Conservation (phyloP, 1,140 invertebrate species). For the Drosophila pandora region DNA sequence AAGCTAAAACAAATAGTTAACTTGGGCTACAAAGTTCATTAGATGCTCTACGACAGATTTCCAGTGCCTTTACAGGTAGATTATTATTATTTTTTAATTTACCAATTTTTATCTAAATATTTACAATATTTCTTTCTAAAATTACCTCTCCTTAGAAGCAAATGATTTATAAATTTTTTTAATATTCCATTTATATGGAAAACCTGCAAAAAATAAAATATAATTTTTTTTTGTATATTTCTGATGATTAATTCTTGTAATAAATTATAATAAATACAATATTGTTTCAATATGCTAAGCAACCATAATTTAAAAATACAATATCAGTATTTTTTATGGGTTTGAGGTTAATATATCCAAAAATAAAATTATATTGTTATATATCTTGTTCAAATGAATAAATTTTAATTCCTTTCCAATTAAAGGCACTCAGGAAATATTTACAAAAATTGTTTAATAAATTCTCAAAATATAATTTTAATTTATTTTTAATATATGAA, state of each 20-base stretch:
- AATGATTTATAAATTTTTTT: too few species aligned
- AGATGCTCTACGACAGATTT: constrained; percentile 21
- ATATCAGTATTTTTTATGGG: background rate
- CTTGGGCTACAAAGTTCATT: background rate
- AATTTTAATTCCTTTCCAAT: background rate
- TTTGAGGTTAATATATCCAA: background rate
- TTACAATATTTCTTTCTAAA: too few species aligned
- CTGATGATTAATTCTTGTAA: background rate
- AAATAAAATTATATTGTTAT: background rate
- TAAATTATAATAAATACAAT: background rate
- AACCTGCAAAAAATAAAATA: too few species aligned
- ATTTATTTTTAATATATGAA: too few species aligned
- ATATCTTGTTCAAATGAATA: background rate
- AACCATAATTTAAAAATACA: background rate
- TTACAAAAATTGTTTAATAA: too few species aligned
- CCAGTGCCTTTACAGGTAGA: background rate
- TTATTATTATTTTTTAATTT: background rate
- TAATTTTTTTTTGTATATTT: background rate
- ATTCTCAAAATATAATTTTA: too few species aligned
- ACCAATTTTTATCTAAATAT: too few species aligned
- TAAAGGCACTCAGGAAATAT: too few species aligned
- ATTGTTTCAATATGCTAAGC: background rate
- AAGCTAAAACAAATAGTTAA: constrained; percentile 38
- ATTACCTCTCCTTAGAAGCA: too few species aligned
- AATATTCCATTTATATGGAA: too few species aligned